Base-by-base conservation (phyloP, 2,113 vertebrate genomes). In the Austrofundulus limnaeus region DNA sequence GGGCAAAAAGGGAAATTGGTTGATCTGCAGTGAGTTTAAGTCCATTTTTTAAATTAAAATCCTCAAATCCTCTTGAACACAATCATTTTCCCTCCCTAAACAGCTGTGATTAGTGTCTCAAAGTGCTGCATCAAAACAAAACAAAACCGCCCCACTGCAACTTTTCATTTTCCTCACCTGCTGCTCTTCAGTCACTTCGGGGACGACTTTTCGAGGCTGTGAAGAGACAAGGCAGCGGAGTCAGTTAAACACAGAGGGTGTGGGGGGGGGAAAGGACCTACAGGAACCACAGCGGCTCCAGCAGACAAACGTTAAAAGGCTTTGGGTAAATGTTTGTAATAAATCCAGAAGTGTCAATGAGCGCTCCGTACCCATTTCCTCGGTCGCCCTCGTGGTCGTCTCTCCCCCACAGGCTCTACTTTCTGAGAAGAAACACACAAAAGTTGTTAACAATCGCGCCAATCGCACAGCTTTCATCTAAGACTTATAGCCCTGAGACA, bases 331-430 rank as follows among this genome's bases (percentile, higher is more conserved):
- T 41, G 74, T 80, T 60, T 39, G 34, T 42, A 63, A n/a, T 63
- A 60, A 34, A 11, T 63, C 50, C 49, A 16, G 63, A 19, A 61
- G 62, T 70, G 75, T 66, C 70, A 81, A 37, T 4, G 61, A 72
- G 72, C 61, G 56, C 62, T 67, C 87, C 95, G 88, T 92, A 98
- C 97, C 97, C 97, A 99, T 96, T 99, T 99, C 88, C 97, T 96
- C 53, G 97, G 97, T 88, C 97, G 93, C 68, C 97, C 97, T 88
- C 96, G 94, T 78, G 96, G 96, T 90, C 97, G 94, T 87, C 94
- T 94, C 92, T 96, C 94, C 86, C 94, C 95, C 77, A 90, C 91
- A 38, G 95, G 93, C 91, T 97, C 97, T 91, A 93, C 92, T 94
- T 97, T 96, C 95, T 95, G 80, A 61, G 21, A 64, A 75, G 70